Conservation (phyloP, 2,888 invertebrate species). For the Lithophane ornitopus region DNA sequence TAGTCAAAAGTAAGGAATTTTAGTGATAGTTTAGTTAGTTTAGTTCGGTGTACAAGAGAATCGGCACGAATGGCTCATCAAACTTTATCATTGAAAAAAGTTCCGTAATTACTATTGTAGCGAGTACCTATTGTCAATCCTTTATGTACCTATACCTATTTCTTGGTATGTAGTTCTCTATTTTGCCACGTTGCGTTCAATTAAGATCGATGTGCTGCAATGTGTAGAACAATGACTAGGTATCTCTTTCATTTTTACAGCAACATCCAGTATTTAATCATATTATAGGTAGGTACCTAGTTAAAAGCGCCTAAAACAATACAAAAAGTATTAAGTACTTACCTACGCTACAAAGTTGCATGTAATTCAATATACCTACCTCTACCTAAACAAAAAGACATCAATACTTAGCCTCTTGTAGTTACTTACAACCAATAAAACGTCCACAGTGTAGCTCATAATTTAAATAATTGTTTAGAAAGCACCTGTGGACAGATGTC, state of each 20-base stretch:
- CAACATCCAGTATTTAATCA: neutral
- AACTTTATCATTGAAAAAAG: no score
- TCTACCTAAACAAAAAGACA: conserved; percentile 14
- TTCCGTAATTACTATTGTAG: no score
- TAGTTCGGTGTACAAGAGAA: no score
- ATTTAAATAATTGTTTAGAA: conserved; percentile 79
- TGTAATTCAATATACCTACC: no score
- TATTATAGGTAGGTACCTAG: neutral
- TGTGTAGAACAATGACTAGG: neutral
- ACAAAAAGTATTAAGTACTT: neutral
- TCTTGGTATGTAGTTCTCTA: no score
- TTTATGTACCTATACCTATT: no score
- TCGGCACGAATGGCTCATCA: no score
- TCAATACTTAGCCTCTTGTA: conserved; percentile 38
- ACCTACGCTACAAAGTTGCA: neutral
- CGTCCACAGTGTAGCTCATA: conserved; percentile 58
- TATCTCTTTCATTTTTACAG: neutral
- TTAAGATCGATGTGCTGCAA: neutral
- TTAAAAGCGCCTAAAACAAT: neutral
- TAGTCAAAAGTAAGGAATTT: no score
- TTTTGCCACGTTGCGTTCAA: neutral
- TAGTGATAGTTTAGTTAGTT: no score
- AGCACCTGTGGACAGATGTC: conserved; percentile 78
- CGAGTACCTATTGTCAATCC: no score
- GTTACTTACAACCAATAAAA: conserved; percentile 39